Evolutionary conservation across 2,113 vertebrate genomes (phyloP), one percentile per base, ranked within the genome.

Genomic region (Thymallus thymallus): DNA sequence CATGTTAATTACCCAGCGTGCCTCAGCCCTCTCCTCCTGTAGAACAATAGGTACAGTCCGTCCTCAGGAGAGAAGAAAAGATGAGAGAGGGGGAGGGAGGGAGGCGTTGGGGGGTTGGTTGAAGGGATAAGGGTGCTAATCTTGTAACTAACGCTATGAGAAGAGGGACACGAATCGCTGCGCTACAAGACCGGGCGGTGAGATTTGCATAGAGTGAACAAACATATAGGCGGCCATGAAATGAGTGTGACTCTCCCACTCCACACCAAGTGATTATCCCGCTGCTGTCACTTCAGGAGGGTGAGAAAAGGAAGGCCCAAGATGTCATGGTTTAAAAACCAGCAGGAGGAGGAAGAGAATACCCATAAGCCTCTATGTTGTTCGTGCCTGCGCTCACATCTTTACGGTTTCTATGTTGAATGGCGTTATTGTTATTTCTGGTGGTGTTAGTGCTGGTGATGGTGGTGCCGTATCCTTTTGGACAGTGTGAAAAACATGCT

Each of bases 1-100:
- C 82, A 81, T 87, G 89, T 91, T 92, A 91, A 91, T 92, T 91
- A 88, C 30, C 71, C 71, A 65, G 56, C 81, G 77, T 80, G 89
- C 87, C 86, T 86, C 82, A 82, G 82, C 82, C 81, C 80, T 82
- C 72, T 86, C 79, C 75, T 68, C 24, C 35, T 80, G 82, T 83
- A 79, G 85, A 85, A 88, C 86, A 90, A 87, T 76, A 76, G 73
- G 78, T 65, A 77, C 82, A 78, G 14, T 73, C 45, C 67, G 74
- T 78, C 80, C 87, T 86, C 82, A 58, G 67, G 80, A 79, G 86
- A 83, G 66, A 9, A 76, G 76, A 72, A 76, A 65, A 66, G 75
- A 73, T 74, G 68, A 66, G 45, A 72, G 24, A 23, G 14, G 29
- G 13, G 45, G 71, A 64, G 58, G 48, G 60, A 32, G 56, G 66